Evolutionary conservation across 2,113 vertebrate species (phyloP).

Genomic region (Bombycilla garrulus): DNA sequence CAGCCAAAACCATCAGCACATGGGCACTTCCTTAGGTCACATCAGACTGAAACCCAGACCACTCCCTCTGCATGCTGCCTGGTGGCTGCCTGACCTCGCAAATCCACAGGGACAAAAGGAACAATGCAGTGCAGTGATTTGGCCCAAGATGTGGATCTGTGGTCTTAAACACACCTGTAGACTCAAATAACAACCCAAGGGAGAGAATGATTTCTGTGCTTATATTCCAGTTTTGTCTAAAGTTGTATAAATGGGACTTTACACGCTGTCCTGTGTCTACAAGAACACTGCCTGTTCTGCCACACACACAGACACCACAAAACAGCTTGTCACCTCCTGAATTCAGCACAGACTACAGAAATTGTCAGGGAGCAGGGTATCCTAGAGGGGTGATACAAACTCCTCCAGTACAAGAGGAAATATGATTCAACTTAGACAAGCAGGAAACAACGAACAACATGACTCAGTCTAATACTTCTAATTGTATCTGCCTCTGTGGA

Average conservation of each 20-base stretch:
- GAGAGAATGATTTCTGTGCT: neutral
- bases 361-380: neutral
- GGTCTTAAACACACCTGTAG: neutral
- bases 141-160: fast-evolving
- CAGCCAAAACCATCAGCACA: neutral
- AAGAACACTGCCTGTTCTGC: neutral
- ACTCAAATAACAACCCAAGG: neutral
- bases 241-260: neutral
- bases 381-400: neutral
- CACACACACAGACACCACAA: neutral
- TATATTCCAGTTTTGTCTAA: neutral
- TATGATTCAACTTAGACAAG: neutral
- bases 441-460: neutral
- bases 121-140: neutral
- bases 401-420: neutral
- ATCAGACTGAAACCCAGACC: neutral
- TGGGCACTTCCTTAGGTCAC: neutral
- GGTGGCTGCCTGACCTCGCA: neutral
- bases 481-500: neutral
- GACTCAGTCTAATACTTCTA: neutral
- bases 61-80: too few species aligned
- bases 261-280: neutral
- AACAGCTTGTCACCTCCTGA: neutral
- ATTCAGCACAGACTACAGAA: neutral
- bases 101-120: neutral